Evolutionary conservation across 1,140 invertebrate species (phyloP), one percentile per base, ranked within the genome.

Genomic region (Zaprionus ornatus): DNA sequence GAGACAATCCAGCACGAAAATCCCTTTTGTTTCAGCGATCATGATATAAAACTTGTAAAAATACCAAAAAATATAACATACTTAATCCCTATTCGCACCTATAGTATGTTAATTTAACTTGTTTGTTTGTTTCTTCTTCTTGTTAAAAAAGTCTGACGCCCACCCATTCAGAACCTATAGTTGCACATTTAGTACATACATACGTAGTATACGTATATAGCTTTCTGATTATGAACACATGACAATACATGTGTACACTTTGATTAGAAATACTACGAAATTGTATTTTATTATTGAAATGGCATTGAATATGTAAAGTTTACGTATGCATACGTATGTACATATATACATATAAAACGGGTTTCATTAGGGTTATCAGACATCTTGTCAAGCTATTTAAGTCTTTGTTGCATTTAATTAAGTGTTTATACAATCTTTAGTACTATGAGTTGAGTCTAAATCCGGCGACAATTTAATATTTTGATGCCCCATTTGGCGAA

Each of bases 211-310:
- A 67, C 25, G 60, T 60, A 23, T 21, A 67, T 29, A 68, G 45
- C 3, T 48, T 61, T 5, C 35, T n/a, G 45, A 27, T 9, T n/a
- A 69, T 23, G 12, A 15, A 25, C 37, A 23, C 54, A 66, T 40
- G 7, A n/a, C n/a, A 17, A 54, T 19, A 23, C 19, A 42, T 23
- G 15, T 73, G 64, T 60, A 59, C 25, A 50, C 15, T 42, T 73
- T 59, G 63, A 73, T 67, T 67, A 67, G 19, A 60, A 56, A 29
- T 60, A 42, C 50, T 55, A 59, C 5, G 4, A 25, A 56, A 3
- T 57, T 17, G n/a, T 45, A 45, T 45, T 45, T 45, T 45, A 63
- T 27, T 50, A 52, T 27, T 50, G 19, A 37, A 69, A 54, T 32
- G 7, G n/a, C 32, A 68, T 54, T 42, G 17, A 60, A 59, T 12